Conservation (phyloP, 2,113 vertebrate genomes). For the Hassar affinis region DNA sequence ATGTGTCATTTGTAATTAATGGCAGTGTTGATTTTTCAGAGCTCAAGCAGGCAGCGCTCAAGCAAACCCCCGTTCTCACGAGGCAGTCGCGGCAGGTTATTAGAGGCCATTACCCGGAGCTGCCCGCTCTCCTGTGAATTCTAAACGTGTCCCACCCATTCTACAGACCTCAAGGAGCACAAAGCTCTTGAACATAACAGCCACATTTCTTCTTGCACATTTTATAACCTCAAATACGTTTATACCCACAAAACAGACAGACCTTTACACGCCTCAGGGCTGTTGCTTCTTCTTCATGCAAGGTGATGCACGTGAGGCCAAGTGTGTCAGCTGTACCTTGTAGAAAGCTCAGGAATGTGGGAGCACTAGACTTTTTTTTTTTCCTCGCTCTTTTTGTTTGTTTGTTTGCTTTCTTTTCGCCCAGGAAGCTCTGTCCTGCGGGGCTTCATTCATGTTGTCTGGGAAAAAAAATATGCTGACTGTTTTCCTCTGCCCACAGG, state of each 20-base stretch:
- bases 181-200: not conserved
- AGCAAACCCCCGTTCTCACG: constrained; percentile 59
- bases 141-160: constrained; percentile 47
- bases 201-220: not conserved
- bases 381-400: constrained; percentile 20
- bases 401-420: constrained; percentile 64
- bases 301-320: not conserved
- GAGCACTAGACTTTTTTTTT: constrained; percentile 59
- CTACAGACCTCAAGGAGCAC: not conserved
- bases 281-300: not conserved
- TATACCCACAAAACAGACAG: not conserved
- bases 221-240: not conserved
- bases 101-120: constrained; percentile 21
- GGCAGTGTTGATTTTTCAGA: constrained; percentile 9
- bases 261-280: not conserved
- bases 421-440: constrained; percentile 69
- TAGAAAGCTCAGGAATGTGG: constrained; percentile 66
- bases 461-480: constrained; percentile 62
- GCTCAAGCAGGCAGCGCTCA: constrained; percentile 32
- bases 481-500: constrained; percentile 63
- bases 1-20: not conserved
- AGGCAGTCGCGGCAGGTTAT: constrained; percentile 57
- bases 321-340: constrained; percentile 58
- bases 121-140: constrained; percentile 42
- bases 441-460: constrained; percentile 72